Base-by-base conservation (phyloP, 2,888 invertebrate species). In the Dermolepida albohirtum region DNA sequence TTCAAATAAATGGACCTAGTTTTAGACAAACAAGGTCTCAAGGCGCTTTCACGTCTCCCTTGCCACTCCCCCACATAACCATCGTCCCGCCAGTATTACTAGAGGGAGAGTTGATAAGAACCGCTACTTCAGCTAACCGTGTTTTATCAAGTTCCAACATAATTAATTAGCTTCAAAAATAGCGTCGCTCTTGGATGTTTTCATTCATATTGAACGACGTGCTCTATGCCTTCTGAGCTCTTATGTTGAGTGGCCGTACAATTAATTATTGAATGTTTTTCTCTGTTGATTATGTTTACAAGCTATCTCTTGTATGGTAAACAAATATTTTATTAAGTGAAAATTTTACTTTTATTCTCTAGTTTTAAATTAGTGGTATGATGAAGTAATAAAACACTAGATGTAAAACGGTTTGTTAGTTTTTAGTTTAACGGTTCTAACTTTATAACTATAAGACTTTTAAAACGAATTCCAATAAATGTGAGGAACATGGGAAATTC, bases 141-240 rank as follows among this genome's bases (percentile, higher is more conserved):
- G 59, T 66, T 66, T 66, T 59, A 66, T 66, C 66, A 39, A 47
- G 55, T 59, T 57, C 43, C 44, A 41, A 59, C 54, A 49, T 66
- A 66, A 66, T 66, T 66, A 66, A 66, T 59, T 59, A 54, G 41
- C 50, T 41, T 40, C 39, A 50, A 59, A 66, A 66, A 59, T 66
- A 44, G 49, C 57, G 57, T 27, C 66, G 34, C 51, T 40, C 51
- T 51, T 49, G 59, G 50, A 66, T 59, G 66, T 66, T 66, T 66
- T 66, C 66, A 59, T 66, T 59, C 50, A 59, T 39, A 49, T 50
- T n/a, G 11, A 27, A n/a, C 44, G 64, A 11, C 52, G 51, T 12
- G 27, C 43, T 22, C 51, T 51, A 27, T 70, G 64, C 66, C 68
- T 68, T 70, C 70, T 70, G 71, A 66, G 64, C 71, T 70, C 51